Evolutionary conservation across 2,113 vertebrate genomes (phyloP), one percentile per base, ranked within the genome.

Genomic region (Oreochromis spilurus): DNA sequence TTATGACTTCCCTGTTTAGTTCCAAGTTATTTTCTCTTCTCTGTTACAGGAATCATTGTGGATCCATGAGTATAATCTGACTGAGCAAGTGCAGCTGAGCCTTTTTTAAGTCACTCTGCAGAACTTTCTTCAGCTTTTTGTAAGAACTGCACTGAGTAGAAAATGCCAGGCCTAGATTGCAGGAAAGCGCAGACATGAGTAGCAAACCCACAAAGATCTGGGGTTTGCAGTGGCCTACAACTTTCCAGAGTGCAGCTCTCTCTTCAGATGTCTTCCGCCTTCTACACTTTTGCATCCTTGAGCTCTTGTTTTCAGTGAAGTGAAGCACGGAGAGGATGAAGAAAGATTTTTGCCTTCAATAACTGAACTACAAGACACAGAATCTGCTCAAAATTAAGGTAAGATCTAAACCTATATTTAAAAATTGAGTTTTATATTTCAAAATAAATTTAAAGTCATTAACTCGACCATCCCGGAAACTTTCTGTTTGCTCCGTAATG

Each of bases 21-120:
- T 60, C 0, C 29, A 34, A 60, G 85, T 88, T 77, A 75, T 79
- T 92, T 85, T 58, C 31, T 12, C 60, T 0, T 38, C 17, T 36
- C 17, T n/a, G 6, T 38, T n/a, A 38, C 60, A 36, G 31, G 17
- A 60, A 17, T 60, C 57, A 17, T 58, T 58, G 7, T 58, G 55
- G 34, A 6, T 36, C 9, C 1, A 36, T 65, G 34, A 38, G 6
- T 0, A 0, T n/a, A 38, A 38, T 3, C 17, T 7, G 2, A 62
- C 12, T 26, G 19, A 65, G 0, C 0, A 1, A 6, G 0, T 43
- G 0, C 8, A 45, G 38, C 1, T 45, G 3, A 72, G 8, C n/a
- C 0, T 45, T 3, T 6, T 84, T 81, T n/a, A 29, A 72, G 52
- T 1, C 26, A 55, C 4, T 4, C 2, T 75, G 8, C 11, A 50